Evolutionary conservation across 2,113 vertebrate species (phyloP).

Genomic region (Ibidorhyncha struthersii): DNA sequence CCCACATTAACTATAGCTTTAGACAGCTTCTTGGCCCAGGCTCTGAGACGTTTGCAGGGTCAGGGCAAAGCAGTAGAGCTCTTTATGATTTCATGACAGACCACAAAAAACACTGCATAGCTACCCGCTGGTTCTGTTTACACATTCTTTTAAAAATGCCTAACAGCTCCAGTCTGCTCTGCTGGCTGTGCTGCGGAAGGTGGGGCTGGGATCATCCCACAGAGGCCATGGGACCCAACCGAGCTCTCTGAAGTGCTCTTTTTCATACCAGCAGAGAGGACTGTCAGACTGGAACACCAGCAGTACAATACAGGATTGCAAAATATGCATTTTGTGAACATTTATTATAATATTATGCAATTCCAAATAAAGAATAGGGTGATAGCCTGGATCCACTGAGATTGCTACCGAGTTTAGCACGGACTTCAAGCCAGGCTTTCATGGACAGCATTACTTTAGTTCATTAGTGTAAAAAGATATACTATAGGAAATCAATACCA

Average conservation of each 20-base stretch:
- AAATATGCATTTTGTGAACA: rapidly evolving
- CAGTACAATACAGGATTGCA: not conserved
- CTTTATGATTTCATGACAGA: slow-evolving; percentile 48
- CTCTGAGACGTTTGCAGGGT: slow-evolving; percentile 2
- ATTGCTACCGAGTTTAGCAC: not conserved
- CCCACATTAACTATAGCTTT: slow-evolving; percentile 25
- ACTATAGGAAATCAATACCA: not conserved
- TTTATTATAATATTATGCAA: not conserved
- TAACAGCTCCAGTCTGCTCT: not conserved
- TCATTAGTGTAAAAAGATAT: not conserved
- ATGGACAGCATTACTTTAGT: not conserved
- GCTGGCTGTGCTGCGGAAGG: not conserved
- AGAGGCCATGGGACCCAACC: not conserved
- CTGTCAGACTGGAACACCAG: not conserved
- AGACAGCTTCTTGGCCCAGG: slow-evolving; percentile 51
- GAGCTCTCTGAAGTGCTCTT: not conserved
- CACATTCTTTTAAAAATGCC: not conserved
- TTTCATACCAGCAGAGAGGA: not conserved
- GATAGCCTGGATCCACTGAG: not conserved
- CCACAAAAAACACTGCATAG: slow-evolving; percentile 18
- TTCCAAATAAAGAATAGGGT: not conserved
- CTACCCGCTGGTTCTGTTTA: slow-evolving; percentile 50
- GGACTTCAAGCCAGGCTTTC: not conserved
- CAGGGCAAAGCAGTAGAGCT: not conserved
- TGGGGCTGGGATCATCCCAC: not conserved